Evolutionary conservation across 2,797 vertebrate species (phyloP), one percentile per base, ranked within the genome.

Genomic region (Labroides dimidiatus): DNA sequence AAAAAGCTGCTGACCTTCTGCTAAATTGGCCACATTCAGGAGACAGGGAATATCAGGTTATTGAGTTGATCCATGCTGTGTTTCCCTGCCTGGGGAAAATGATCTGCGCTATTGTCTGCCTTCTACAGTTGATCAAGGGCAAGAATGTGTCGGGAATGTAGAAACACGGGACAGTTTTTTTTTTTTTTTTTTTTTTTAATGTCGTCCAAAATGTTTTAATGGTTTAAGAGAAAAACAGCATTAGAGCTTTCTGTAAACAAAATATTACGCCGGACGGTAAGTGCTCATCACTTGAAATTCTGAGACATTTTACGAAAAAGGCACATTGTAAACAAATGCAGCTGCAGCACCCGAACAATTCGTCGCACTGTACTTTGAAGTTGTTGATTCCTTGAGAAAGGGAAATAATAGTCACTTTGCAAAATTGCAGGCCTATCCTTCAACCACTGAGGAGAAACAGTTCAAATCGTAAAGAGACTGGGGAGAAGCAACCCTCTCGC

Each of bases 11-110:
- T 93, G 93, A 95, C 94, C 93, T 93, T 91, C 90, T 87, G 79
- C 77, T 93, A 94, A 94, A 95, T 93, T 93, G 94, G 81, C 91
- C 89, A 88, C 92, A 94, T 93, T 94, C 86, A 93, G 91, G 81
- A 88, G 91, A 92, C 70, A 62, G 89, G 72, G 92, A 94, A 93
- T 94, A 94, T 94, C 90, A 92, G 92, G 93, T 92, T 94, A 95
- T 94, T 94, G 94, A 95, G 93, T 92, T 86, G 92, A 91, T 91
- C 86, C 94, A 94, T 91, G 94, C 93, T 94, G 94, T 70, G 93
- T 87, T 90, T 92, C 87, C 89, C 88, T 84, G 87, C 88, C 87
- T 77, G 86, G 83, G 85, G 90, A 90, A 90, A 93, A 93, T 79
- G 90, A 94, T 94, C 90, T 90, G 82, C 64, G 71, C 87, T 80